Conservation (phyloP, 2,888 invertebrate genomes). For the Plebejus melissa region DNA sequence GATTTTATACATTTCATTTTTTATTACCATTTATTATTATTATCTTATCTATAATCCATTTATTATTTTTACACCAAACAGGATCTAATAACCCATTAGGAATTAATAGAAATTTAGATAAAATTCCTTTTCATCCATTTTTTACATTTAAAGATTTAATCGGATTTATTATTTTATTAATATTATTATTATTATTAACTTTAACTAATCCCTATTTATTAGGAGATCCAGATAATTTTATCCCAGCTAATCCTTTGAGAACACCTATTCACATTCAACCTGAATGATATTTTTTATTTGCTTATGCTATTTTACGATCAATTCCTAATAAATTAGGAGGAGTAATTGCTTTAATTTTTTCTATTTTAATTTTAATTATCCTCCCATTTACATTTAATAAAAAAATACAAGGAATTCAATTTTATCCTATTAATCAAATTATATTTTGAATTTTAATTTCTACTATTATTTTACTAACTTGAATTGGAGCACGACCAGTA, state of each 20-base stretch:
- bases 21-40: constrained; percentile 83
- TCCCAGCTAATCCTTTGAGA: constrained; percentile 82
- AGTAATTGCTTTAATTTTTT: constrained; percentile 82
- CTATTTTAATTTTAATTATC: constrained; percentile 83
- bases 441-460: constrained; percentile 79
- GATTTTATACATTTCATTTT: constrained; percentile 88
- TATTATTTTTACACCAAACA: constrained; percentile 83
- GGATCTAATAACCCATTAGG: constrained; percentile 81
- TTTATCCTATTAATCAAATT: constrained; percentile 80
- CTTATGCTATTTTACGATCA: constrained; percentile 88
- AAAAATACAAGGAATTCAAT: constrained; percentile 79
- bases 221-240: constrained; percentile 87
- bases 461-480: constrained; percentile 82
- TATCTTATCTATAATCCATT: constrained; percentile 80
- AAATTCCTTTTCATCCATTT: constrained; percentile 84
- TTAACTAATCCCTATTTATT: constrained; percentile 79
- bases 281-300: constrained; percentile 92
- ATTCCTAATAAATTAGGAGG: constrained; percentile 89
- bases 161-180: constrained; percentile 78
- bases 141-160: constrained; percentile 82
- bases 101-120: constrained; percentile 81
- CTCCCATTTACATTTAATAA: constrained; percentile 77
- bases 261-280: constrained; percentile 89
- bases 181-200: constrained; percentile 72
- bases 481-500: constrained; percentile 83